phyloP scores from a whole-genome alignment of 2,888 invertebrate species.

The Drosophila histrio region DNA sequence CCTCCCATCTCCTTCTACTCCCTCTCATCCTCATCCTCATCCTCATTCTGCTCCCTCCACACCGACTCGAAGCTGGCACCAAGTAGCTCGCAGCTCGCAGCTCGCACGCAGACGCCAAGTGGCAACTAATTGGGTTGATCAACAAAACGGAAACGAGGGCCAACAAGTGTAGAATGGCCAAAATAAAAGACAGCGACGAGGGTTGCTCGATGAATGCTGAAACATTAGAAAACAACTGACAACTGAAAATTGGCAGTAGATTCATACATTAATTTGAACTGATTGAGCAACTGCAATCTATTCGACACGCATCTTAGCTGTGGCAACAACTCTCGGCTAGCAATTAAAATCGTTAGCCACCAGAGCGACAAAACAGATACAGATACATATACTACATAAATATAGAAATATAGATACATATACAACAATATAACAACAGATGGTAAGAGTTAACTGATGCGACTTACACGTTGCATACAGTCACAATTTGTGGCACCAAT shows the following conservation, averaged over 20 bases:
- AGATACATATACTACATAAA: background rate
- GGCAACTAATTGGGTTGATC: slow-evolving; percentile 70
- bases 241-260: background rate
- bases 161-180: slow-evolving; percentile 35
- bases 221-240: background rate
- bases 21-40: background rate
- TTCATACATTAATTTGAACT: background rate
- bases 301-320: slow-evolving; percentile 13
- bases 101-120: slow-evolving; percentile 57
- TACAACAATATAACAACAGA: background rate
- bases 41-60: background rate
- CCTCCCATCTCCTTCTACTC: slow-evolving; percentile 14
- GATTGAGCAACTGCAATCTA: slow-evolving; percentile 43
- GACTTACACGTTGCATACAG: slow-evolving; percentile 29
- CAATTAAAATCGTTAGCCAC: slow-evolving; percentile 55
- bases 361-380: slow-evolving; percentile 41
- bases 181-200: slow-evolving; percentile 31
- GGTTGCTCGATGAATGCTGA: slow-evolving; percentile 21
- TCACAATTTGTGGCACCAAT: slow-evolving; percentile 27
- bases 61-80: background rate
- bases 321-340: slow-evolving; percentile 17
- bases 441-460: background rate
- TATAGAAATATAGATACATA: slow-evolving; percentile 6
- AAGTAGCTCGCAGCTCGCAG: slow-evolving; percentile 7
- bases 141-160: slow-evolving; percentile 56